A percentile compares a stretch with the other conserved stretches of the same genome.
Evolutionary conservation across 2,797 vertebrate species (phyloP).

Genomic region (Melanotaenia parkinsoni): DNA sequence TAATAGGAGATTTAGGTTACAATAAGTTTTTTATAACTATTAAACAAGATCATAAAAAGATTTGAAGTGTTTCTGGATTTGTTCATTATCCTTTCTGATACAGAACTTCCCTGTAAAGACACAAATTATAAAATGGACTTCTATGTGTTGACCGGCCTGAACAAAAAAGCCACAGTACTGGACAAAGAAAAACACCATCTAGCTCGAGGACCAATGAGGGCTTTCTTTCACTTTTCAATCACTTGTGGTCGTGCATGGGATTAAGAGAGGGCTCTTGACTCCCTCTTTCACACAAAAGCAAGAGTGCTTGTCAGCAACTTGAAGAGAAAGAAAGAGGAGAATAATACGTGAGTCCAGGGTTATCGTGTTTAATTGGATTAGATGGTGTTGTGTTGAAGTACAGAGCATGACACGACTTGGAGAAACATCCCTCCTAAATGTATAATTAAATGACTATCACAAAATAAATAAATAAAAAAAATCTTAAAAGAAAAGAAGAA

Average conservation of each 20-base stretch:
- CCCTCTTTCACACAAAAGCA: conserved; percentile 75
- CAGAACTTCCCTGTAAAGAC: conserved; percentile 29
- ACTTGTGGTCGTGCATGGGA: conserved; percentile 69
- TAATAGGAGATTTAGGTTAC: conserved; percentile 43
- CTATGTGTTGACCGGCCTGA: conserved; percentile 43
- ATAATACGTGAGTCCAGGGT: conserved; percentile 76
- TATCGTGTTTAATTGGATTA: conserved; percentile 87
- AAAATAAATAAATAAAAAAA: neutral
- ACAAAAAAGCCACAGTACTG: conserved; percentile 48
- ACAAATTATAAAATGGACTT: conserved; percentile 34
- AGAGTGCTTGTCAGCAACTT: conserved; percentile 81
- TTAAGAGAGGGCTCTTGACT: conserved; percentile 81
- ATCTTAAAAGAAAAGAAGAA: too few relatives aligned
- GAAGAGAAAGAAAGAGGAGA: conserved; percentile 67
- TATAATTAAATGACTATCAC: neutral
- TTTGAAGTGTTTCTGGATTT: conserved; percentile 12
- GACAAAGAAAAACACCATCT: conserved; percentile 69
- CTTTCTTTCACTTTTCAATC: conserved; percentile 78
- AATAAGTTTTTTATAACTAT: conserved; percentile 17
- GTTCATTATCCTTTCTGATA: conserved; percentile 16
- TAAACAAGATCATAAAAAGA: conserved; percentile 18
- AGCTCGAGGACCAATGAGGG: conserved; percentile 71
- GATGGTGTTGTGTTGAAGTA: conserved; percentile 78
- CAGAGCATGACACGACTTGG: conserved; percentile 58
- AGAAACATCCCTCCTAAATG: conserved; percentile 1